Evolutionary conservation across 2,797 vertebrate species (phyloP).

Genomic region (Acrossocheilus wenchowensis): DNA sequence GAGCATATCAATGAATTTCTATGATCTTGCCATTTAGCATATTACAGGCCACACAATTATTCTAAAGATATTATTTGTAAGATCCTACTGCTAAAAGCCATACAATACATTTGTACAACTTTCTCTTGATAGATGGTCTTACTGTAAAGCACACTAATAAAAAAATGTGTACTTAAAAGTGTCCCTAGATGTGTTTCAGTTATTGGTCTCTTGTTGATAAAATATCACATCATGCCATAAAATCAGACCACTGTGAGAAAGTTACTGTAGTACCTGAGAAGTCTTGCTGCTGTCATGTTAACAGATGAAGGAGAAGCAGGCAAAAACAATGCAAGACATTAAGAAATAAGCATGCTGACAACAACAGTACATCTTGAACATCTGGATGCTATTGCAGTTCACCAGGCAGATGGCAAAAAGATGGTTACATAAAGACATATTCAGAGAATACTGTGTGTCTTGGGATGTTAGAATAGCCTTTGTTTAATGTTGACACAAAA

Average conservation of each 20-base stretch:
- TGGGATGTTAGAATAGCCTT: neutral
- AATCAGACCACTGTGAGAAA: constrained; percentile 67
- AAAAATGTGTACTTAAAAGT: neutral
- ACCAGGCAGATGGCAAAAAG: neutral
- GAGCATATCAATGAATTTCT: neutral
- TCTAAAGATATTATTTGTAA: constrained; percentile 21
- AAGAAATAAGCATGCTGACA: constrained; percentile 60
- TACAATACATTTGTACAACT: constrained; percentile 56
- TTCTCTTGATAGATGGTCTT: constrained; percentile 64
- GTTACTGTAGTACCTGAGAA: constrained; percentile 74
- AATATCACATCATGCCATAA: constrained; percentile 48
- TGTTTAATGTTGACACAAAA: neutral
- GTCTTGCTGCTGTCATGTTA: constrained; percentile 65
- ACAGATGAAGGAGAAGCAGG: constrained; percentile 68
- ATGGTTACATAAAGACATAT: neutral
- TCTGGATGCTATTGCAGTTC: neutral
- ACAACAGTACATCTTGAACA: neutral
- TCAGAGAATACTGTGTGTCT: neutral
- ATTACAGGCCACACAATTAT: constrained; percentile 22
- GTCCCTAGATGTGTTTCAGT: neutral
- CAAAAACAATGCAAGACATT: constrained; percentile 68
- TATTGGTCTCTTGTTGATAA: neutral
- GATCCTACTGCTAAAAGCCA: constrained; percentile 1
- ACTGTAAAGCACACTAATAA: constrained; percentile 59
- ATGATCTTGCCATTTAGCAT: neutral